Evolutionary conservation across 2,888 invertebrate genomes (phyloP).

Genomic region (Synanthedon formicaeformis): DNA sequence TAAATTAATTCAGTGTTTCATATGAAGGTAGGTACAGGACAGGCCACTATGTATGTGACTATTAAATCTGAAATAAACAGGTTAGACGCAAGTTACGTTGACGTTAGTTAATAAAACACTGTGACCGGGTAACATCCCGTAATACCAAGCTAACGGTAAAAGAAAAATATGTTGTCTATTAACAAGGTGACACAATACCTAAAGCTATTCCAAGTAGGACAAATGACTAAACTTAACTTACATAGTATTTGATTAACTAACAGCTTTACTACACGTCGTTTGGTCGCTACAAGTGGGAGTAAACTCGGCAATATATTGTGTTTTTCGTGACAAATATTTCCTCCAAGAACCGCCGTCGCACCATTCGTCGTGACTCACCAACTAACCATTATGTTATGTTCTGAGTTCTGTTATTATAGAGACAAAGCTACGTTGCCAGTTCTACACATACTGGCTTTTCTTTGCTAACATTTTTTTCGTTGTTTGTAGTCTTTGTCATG

Average conservation of each 20-base stretch:
- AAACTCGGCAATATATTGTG: slow-evolving; percentile 18
- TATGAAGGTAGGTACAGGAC: too few relatives aligned
- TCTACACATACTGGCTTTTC: slow-evolving; percentile 11
- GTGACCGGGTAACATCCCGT: too few relatives aligned
- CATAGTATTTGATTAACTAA: slow-evolving; percentile 8
- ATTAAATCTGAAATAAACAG: too few relatives aligned
- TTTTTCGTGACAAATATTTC: slow-evolving; percentile 49
- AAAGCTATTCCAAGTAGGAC: slow-evolving; percentile 5
- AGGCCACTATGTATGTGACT: too few relatives aligned
- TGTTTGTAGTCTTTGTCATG: slow-evolving; percentile 13
- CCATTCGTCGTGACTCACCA: slow-evolving; percentile 47
- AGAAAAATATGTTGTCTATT: background rate
- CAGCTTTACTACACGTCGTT: slow-evolving; percentile 8
- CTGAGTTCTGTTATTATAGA: slow-evolving; percentile 33
- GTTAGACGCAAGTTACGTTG: too few relatives aligned
- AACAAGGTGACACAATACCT: background rate
- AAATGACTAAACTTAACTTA: slow-evolving; percentile 9
- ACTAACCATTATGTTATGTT: slow-evolving; percentile 30
- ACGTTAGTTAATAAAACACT: background rate
- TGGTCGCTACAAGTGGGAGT: slow-evolving; percentile 19
- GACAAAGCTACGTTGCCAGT: slow-evolving; percentile 31
- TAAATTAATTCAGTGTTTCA: too few relatives aligned
- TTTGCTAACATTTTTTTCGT: slow-evolving; percentile 15
- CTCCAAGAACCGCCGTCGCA: slow-evolving; percentile 40
- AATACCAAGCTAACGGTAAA: too few relatives aligned